Evolutionary conservation across 2,797 vertebrate species (phyloP).

Genomic region (Parambassis ranga): DNA sequence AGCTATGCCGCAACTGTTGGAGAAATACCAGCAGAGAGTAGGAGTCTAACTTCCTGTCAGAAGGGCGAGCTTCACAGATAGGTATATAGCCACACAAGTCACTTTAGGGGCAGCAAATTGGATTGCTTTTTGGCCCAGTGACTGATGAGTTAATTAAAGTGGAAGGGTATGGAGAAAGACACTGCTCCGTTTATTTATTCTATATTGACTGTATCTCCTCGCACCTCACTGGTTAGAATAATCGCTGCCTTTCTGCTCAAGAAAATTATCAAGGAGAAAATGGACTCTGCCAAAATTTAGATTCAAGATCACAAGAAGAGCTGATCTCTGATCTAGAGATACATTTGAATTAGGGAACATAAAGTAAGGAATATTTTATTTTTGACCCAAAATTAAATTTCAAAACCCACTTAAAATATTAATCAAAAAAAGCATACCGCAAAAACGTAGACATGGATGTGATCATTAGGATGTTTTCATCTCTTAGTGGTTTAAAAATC

Average conservation of each 20-base stretch:
- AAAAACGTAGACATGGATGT: not conserved
- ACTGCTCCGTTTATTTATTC: constrained; percentile 68
- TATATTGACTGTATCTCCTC: constrained; percentile 64
- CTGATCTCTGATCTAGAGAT: constrained; percentile 10
- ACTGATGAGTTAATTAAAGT: constrained; percentile 78
- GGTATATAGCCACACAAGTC: constrained; percentile 48
- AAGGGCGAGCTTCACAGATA: constrained; percentile 44
- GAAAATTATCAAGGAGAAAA: constrained; percentile 52
- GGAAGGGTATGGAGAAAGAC: constrained; percentile 60
- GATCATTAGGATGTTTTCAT: not conserved
- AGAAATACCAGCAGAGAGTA: constrained; percentile 13
- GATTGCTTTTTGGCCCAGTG: constrained; percentile 69
- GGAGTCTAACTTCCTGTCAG: constrained; percentile 52
- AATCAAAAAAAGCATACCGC: not conserved
- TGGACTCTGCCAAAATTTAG: constrained; percentile 49
- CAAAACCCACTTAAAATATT: not conserved
- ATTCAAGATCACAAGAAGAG: not conserved
- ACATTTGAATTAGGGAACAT: constrained; percentile 6
- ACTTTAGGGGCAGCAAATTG: constrained; percentile 63
- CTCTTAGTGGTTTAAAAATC: not conserved
- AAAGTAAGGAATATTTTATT: not conserved
- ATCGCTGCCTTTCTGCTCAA: constrained; percentile 39
- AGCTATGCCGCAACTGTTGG: not conserved
- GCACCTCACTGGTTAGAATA: constrained; percentile 60
- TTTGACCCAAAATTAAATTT: not conserved